Evolutionary conservation across 2,888 invertebrate genomes (phyloP), one percentile per base, ranked within the genome.

Genomic region (Cephus rjabovi): DNA sequence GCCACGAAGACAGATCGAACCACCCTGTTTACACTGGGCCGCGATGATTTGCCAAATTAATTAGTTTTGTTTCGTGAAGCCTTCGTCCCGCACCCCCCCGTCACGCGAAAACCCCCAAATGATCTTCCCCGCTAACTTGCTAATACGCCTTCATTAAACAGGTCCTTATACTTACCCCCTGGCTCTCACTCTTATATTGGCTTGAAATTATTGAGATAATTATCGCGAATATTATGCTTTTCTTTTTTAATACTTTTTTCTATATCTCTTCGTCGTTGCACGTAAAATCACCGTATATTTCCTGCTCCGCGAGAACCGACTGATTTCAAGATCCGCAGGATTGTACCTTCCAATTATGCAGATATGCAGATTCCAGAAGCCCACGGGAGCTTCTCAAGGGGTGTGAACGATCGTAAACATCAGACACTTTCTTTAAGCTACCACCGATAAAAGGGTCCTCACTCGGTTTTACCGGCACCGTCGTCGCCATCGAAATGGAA

Each of bases 1-100:
- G 79, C 83, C 79, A 83, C 76, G 76, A 87, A 88, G 88, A 88
- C 87, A 85, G 88, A 88, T 88, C 88, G 88, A 88, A 88, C 86
- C 84, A 87, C 84, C 85, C 87, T 88, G 88, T 88, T 88, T 88
- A 88, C 88, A 88, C 86, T 86, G 84, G 79, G 86, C 86, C 83
- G 86, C 85, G 88, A 89, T 89, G 87, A 89, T 89, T 87, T 85
- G 88, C 86, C 85, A 85, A 87, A 89, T 89, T 87, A 89, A 89
- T 88, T 88, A 87, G 83, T 84, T 86, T 83, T 84, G 80, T 83
- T 84, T 82, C 79, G 77, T 76, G 73, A 76, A 73, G 78, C 71
- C 30, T 71, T 69, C 69, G 68, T 74, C n/a, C 73, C 12, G 35
- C 69, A 37, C 31, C 75, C 69, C 69, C 75, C 56, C 74, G 68